Base-by-base conservation (phyloP, 1,140 invertebrate species). In the Caenorhabditis briggsae region DNA sequence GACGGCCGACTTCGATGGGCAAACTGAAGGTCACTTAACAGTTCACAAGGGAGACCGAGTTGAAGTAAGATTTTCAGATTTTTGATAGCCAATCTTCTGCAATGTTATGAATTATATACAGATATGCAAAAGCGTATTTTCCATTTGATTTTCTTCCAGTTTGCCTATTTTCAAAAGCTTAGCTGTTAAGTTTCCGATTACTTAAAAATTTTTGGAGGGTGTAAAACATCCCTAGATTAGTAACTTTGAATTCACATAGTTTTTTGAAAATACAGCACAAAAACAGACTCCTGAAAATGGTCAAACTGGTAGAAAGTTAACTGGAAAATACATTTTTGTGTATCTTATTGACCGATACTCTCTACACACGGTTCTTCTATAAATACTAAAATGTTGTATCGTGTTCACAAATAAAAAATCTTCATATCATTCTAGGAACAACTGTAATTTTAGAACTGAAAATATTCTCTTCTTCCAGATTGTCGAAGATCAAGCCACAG, bases 21-120 rank as follows among this genome's bases (percentile, higher is more conserved):
- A 58, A 12, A 41, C 55, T 7, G 74, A 82, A 53, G 82, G 82
- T 5, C 85, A 86, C 41, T 56, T 86, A n/a, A 86, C 48, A 43
- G 85, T 86, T 6, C 20, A 64, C 25, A 82, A 55, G 18, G 85
- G 85, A 16, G 85, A 86, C 43, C n/a, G 59, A 82, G 85, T 86
- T 16, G 85, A 86, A 50, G 85, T 86, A 65, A 20, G 58, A 48
- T 11, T 41, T 64, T 86, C n/a, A 20, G 59, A 20, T 64, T 41
- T 64, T n/a, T 33, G 33, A 33, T 33, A 33, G 33, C 1, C 33
- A 33, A 33, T 33, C 33, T 33, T 33, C 33, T 33, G 33, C 33
- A 33, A 3, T 33, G 3, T 33, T 33, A 33, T 33, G 33, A 33
- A 33, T 33, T 33, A 33, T 33, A 33, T 33, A 1, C 33, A 33